Percentiles rank a stretch among this genome's conserved stretches.
phyloP scores from a whole-genome alignment of 2,113 vertebrate species.

The Rafetus swinhoei region DNA sequence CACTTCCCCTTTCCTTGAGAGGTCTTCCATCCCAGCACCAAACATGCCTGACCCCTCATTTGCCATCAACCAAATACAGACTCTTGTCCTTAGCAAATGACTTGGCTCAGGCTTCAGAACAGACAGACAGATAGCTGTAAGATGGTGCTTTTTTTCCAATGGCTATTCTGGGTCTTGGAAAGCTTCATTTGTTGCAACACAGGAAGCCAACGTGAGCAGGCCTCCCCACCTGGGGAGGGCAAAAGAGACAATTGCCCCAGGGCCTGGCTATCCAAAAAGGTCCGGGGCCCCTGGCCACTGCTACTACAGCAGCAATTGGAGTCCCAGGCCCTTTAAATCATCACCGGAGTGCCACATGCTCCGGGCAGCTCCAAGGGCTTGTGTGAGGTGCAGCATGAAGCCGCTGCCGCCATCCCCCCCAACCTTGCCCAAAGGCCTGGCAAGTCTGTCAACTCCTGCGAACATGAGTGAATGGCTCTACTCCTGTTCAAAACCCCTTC shows the following conservation, averaged over 20 bases:
- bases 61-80: accelerated
- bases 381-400: no score
- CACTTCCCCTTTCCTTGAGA: neutral
- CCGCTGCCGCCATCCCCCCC: no score
- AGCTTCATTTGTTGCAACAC: neutral
- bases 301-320: no score
- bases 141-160: neutral
- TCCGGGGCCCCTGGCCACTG: no score
- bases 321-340: no score
- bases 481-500: neutral
- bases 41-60: neutral
- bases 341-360: no score
- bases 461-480: accelerated
- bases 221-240: no score
- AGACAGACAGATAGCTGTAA: accelerated
- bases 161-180: neutral
- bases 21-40: accelerated
- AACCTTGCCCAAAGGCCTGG: no score
- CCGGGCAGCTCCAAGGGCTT: no score
- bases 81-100: neutral
- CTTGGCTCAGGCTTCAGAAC: neutral
- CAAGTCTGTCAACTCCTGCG: no score
- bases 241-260: no score
- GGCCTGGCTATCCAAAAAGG: no score
- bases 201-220: neutral